phyloP scores from a whole-genome alignment of 2,888 invertebrate species.

The Limnephilus lunatus region DNA sequence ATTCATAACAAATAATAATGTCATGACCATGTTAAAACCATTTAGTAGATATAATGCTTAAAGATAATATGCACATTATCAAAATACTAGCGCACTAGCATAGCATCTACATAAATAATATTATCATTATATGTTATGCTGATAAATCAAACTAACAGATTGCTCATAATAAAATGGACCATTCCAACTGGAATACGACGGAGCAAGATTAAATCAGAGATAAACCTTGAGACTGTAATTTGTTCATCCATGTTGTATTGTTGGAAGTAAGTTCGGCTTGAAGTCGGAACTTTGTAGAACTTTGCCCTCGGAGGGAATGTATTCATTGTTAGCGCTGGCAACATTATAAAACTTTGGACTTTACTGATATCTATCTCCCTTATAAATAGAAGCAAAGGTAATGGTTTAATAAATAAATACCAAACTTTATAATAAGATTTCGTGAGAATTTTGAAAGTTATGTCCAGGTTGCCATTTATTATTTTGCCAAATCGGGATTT shows the following conservation, averaged over 20 bases:
- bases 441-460: background rate
- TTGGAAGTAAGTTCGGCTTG: background rate
- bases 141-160: background rate
- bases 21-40: background rate
- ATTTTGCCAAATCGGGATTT: too few relatives aligned
- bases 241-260: slow-evolving; percentile 2
- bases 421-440: background rate
- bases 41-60: background rate
- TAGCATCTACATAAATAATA: background rate
- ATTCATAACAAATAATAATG: background rate
- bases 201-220: background rate
- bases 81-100: background rate
- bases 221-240: background rate
- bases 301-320: background rate
- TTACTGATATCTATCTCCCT: background rate
- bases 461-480: background rate
- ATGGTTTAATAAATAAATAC: background rate
- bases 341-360: background rate
- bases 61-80: background rate
- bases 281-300: background rate
- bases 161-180: background rate
- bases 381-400: background rate
- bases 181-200: background rate
- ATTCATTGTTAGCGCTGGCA: background rate
- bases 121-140: background rate